Percentiles rank a stretch among this genome's conserved stretches.
These are phyloP conservation scores for Dipus sagitta DNA, from an alignment of 2,797 vertebrate genomes.

Conservation along the genomic window DNA sequence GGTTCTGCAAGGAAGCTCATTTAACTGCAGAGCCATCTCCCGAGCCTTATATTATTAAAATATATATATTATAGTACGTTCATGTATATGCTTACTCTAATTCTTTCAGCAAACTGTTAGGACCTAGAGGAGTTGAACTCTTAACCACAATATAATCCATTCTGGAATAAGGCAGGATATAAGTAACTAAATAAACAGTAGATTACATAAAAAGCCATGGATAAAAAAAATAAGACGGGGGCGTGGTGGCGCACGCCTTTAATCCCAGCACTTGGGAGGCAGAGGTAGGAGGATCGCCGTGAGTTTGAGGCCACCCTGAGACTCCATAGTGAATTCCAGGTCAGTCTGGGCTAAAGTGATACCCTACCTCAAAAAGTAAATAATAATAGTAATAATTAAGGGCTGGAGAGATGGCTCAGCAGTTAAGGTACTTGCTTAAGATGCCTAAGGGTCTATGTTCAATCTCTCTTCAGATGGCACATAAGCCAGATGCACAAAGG, in stretches of 20 bases:
- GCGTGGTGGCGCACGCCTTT: no score
- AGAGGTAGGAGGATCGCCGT: no score
- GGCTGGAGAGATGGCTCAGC: background rate
- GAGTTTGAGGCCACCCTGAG: no score
- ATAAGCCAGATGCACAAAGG: no score
- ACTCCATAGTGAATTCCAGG: no score
- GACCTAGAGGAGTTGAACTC: background rate
- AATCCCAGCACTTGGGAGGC: no score
- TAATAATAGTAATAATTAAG: background rate
- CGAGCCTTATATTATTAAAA: background rate
- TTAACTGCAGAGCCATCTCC: no score
- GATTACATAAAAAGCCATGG: background rate
- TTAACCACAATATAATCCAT: background rate
- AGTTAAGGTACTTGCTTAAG: background rate
- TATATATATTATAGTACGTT: background rate
- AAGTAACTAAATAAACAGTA: background rate
- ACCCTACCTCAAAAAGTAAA: no score
- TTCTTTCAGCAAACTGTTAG: slow-evolving; percentile 8
- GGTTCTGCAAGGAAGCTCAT: no score
- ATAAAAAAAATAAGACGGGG: no score
- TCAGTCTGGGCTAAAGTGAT: no score
- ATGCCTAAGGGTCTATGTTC: background rate
- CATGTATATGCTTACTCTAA: background rate
- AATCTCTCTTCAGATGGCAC: no score
- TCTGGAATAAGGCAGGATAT: background rate